Evolutionary conservation across 2,113 vertebrate genomes (phyloP), one percentile per base, ranked within the genome.

Genomic region (Bufo gargarizans): DNA sequence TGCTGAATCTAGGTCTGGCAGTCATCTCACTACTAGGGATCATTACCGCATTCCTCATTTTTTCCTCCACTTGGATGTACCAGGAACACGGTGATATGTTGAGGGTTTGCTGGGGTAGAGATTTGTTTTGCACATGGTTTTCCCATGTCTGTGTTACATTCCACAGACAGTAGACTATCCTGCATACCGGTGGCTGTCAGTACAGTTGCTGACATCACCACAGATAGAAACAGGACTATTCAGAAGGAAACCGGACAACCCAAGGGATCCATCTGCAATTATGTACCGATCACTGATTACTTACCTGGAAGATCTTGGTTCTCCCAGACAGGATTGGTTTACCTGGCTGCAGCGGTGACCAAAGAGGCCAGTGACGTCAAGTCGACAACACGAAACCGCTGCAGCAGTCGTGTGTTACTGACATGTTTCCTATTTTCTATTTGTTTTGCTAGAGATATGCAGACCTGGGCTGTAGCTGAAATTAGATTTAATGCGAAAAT

Each of bases 11-110:
- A 81, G 78, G 55, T 17, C 55, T 81, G 78, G 22, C 56, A 81
- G 45, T 59, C 78, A 11, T 59, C 55, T 58, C 22, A 5, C 22
- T 17, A 55, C 78, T 8, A 45, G 55, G 22, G 78, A 45, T 81
- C 78, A 59, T 59, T 81, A 59, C 56, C 22, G 55, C 56, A 81
- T 81, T 61, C 55, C 56, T 61, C 11, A 16, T 78, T 78, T n/a
- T 56, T 43, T 45, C 56, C 50, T 61, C 33, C 43, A 43, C 55
- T 58, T 81, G 56, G 56, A 81, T 4, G 78, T 81, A 81, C 78
- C 78, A 81, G 78, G 56, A 81, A 81, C 55, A 61, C 59, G 77
- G 77, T 80, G 56, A 59, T 81, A 81, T 59, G 78, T 43, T 79
- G n/a, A 78, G 12, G 11, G 77, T 78, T 14, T 55, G 49, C 77